Conservation (phyloP, 2,113 vertebrate species). For the Mola mola region DNA sequence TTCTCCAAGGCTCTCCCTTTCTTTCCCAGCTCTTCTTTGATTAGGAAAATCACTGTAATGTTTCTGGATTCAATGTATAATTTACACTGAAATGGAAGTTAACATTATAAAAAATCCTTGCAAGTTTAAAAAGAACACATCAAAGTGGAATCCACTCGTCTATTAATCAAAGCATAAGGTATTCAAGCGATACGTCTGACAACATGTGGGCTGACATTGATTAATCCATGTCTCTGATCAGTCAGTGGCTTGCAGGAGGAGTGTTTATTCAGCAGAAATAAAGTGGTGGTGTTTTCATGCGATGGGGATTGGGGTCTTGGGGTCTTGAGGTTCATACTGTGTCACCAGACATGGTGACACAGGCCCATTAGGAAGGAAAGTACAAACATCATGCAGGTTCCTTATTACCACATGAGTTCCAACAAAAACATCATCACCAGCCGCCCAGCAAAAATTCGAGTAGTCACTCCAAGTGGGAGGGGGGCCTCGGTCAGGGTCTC, state of each 20-base stretch:
- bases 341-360: conserved; percentile 40
- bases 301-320: neutral
- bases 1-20: no score
- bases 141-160: conserved; percentile 4
- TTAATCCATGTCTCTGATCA: conserved; percentile 26
- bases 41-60: conserved; percentile 5
- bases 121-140: neutral
- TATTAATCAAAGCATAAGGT: conserved; percentile 11
- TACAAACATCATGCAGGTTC: conserved; percentile 37
- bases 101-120: conserved; percentile 10
- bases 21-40: no score
- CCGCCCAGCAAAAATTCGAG: conserved; percentile 11
- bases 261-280: conserved; percentile 22
- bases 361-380: conserved; percentile 38
- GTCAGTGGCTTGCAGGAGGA: conserved; percentile 2
- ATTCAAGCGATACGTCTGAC: conserved; percentile 21
- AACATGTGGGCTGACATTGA: conserved; percentile 24
- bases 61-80: conserved; percentile 28
- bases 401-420: conserved; percentile 31
- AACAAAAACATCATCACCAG: conserved; percentile 48
- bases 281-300: conserved; percentile 15
- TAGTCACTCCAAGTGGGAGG: conserved; percentile 2
- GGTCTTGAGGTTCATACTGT: no score
- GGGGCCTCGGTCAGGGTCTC: conserved; percentile 15
- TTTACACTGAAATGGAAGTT: conserved; percentile 7